These are phyloP conservation scores for Ips typographus DNA, from an alignment of 1,140 invertebrate species.

Conservation along the genomic window DNA sequence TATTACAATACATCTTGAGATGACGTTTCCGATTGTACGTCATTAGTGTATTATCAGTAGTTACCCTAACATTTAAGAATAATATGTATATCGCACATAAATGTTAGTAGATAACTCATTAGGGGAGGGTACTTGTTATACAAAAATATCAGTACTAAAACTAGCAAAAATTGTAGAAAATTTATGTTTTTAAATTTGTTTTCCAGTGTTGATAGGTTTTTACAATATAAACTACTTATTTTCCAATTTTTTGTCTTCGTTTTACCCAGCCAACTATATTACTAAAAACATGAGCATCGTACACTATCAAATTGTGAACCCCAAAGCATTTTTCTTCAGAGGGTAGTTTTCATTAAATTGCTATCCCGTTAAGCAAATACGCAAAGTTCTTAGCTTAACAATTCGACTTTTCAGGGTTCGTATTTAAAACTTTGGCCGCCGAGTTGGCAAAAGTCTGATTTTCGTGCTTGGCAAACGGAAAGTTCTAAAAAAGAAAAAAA, in stretches of 20 bases:
- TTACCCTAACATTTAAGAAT: constrained; percentile 28
- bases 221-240: constrained; percentile 23
- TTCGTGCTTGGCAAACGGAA: neutral
- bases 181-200: constrained; percentile 10
- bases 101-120: constrained; percentile 33
- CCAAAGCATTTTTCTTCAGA: neutral
- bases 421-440: neutral
- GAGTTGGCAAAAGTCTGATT: neutral
- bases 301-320: neutral
- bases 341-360: neutral
- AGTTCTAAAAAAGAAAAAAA: neutral
- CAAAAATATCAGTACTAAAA: constrained; percentile 32
- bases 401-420: neutral
- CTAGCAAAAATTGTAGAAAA: constrained; percentile 25
- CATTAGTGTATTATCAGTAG: neutral
- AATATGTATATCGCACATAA: constrained; percentile 29
- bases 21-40: too few species aligned
- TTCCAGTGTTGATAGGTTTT: constrained; percentile 29
- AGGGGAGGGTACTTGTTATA: constrained; percentile 35
- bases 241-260: neutral
- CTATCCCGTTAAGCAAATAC: too few species aligned
- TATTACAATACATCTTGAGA: too few species aligned
- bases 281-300: neutral
- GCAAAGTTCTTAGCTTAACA: neutral
- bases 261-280: neutral